phyloP scores from a whole-genome alignment of 2,113 vertebrate species.

The Vicugna pacos region DNA sequence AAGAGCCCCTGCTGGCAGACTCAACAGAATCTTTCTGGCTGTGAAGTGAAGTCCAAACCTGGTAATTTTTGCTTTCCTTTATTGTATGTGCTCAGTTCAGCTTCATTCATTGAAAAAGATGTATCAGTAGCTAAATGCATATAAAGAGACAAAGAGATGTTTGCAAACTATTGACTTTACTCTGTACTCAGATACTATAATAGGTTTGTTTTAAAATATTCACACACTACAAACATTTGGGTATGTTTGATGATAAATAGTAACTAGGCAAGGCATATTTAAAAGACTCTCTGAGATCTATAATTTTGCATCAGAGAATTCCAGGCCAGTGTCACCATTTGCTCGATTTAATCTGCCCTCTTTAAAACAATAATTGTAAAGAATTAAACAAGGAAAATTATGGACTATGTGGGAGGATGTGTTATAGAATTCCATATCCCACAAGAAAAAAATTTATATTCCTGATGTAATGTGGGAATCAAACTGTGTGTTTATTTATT shows the following conservation, averaged over 20 bases:
- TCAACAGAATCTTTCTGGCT: constrained; percentile 70
- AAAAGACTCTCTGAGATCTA: constrained; percentile 66
- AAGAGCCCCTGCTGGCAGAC: constrained; percentile 59
- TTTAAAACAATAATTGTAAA: constrained; percentile 63
- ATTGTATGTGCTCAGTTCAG: constrained; percentile 65
- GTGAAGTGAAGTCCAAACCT: constrained; percentile 66
- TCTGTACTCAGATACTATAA: constrained; percentile 67
- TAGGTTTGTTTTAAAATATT: constrained; percentile 82
- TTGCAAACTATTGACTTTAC: constrained; percentile 75
- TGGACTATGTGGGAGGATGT: constrained; percentile 37
- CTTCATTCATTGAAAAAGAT: constrained; percentile 58
- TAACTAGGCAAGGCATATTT: constrained; percentile 64
- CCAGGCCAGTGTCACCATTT: constrained; percentile 49
- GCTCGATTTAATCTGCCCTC: constrained; percentile 67
- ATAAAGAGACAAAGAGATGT: constrained; percentile 60
- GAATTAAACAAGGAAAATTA: neutral
- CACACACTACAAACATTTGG: constrained; percentile 77
- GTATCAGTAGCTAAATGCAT: constrained; percentile 62
- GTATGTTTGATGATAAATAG: constrained; percentile 81
- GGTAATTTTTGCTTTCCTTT: constrained; percentile 77
- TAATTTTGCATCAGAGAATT: constrained; percentile 48
- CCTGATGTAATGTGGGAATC: neutral
- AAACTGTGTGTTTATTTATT: constrained; percentile 1
- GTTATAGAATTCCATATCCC: neutral
- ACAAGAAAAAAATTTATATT: constrained; percentile 56